Evolutionary conservation across 2,797 vertebrate species (phyloP), one percentile per base, ranked within the genome.

Genomic region (Triplophysa yarkandensis): DNA sequence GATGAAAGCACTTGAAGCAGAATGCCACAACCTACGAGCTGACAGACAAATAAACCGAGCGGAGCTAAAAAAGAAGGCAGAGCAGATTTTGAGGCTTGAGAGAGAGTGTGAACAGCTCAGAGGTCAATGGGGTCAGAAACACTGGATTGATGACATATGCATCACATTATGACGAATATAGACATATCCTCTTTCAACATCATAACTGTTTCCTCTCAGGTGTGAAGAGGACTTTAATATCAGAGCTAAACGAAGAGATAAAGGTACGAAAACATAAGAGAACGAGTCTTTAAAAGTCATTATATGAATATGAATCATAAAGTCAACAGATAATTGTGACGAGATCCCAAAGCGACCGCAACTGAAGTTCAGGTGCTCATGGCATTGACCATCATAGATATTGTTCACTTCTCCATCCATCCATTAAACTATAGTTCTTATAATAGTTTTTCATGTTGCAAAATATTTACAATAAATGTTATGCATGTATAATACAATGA

Each of bases 1-100:
- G 93, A 88, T 93, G 25, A 86, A 90, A 21, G 30, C 80, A 68
- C 77, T 93, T 50, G 88, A 92, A 74, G 81, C 85, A 58, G 82
- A 89, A 30, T 90, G 88, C 76, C 65, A 83, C 9, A 61, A 79
- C 16, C 78, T 93, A 6, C 67, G 1, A 2, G 81, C 16, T 61
- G 86, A 88, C 7, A 73, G 85, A 32, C 86, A 90, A 71, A 69
- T 76, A 19, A 75, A 81, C 43, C 78, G 55, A 50, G 84, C 80
- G 44, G 85, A 79, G 19, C 74, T 93, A 68, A 77, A 78, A 21
- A 72, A 86, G 50, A 88, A 89, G 61, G 73, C 85, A 4, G 80
- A 84, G 34, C 85, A 74, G 76, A 83, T 84, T 52, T 72, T 61
- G 44, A 69, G 79, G 2, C 67, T 91, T 71, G 85, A 91, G 67